These are phyloP conservation scores for Linnaemya vulpina DNA, from an alignment of 2,888 invertebrate species.

Conservation along the genomic window DNA sequence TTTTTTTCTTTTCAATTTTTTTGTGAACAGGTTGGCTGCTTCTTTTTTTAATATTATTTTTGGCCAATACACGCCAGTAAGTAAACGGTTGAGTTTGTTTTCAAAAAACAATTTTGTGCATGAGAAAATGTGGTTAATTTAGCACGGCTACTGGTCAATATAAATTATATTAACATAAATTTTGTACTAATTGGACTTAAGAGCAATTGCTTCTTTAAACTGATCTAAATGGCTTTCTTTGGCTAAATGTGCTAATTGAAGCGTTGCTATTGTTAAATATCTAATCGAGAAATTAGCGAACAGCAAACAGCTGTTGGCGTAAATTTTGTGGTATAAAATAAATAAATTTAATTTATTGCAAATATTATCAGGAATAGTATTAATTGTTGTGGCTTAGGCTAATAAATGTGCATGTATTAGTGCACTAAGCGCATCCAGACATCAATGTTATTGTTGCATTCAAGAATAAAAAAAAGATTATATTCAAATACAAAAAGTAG, in stretches of 20 bases:
- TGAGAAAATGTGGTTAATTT: slow-evolving; percentile 48
- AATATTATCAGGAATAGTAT: too few species aligned
- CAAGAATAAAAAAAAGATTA: too few species aligned
- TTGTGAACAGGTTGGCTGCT: not conserved
- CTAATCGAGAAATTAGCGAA: not conserved
- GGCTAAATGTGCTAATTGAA: slow-evolving; percentile 18
- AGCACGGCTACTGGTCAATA: slow-evolving; percentile 37
- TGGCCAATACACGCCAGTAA: not conserved
- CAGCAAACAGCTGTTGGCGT: slow-evolving; percentile 13
- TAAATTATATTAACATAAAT: slow-evolving; percentile 42
- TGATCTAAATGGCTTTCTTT: slow-evolving; percentile 6
- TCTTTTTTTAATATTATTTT: slow-evolving; percentile 12
- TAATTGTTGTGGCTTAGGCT: too few species aligned
- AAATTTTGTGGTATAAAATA: not conserved
- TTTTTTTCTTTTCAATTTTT: not conserved
- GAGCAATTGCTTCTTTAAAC: slow-evolving; percentile 11
- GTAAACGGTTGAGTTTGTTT: slow-evolving; percentile 2
- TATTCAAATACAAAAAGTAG: too few species aligned
- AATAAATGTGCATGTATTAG: too few species aligned
- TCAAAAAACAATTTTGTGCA: slow-evolving; percentile 17
- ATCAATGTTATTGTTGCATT: too few species aligned
- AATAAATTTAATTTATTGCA: too few species aligned
- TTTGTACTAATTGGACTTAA: slow-evolving; percentile 46
- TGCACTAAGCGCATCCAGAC: too few species aligned
- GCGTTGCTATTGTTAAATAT: not conserved